A percentile compares a stretch with the other conserved stretches of the same genome.
These are phyloP conservation scores for Pachyrhynchus sulphureomaculatus DNA, from an alignment of 1,140 invertebrate species.

Conservation along the genomic window DNA sequence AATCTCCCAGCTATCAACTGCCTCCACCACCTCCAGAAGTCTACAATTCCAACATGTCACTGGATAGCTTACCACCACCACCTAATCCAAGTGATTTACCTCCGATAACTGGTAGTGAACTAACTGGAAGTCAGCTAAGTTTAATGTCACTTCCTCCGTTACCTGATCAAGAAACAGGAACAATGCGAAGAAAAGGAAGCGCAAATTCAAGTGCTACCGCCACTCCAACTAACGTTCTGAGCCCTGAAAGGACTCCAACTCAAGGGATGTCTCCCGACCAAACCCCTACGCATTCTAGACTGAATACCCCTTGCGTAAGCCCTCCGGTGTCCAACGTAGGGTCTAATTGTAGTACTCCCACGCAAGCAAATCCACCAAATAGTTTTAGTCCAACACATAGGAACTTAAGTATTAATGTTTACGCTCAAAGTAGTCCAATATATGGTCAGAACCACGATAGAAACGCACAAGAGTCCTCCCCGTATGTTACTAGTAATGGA, in stretches of 20 bases:
- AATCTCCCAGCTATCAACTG: slow-evolving; percentile 49
- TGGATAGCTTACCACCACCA: slow-evolving; percentile 75
- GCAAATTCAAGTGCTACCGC: slow-evolving; percentile 15
- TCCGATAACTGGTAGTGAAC: slow-evolving; percentile 58
- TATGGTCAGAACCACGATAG: slow-evolving; percentile 39
- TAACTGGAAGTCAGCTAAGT: slow-evolving; percentile 68
- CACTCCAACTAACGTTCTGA: slow-evolving; percentile 46
- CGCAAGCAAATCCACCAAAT: slow-evolving; percentile 39
- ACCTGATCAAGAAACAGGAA: slow-evolving; percentile 54
- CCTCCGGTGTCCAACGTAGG: slow-evolving; percentile 53
- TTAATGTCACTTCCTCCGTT: slow-evolving; percentile 69
- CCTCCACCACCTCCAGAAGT: slow-evolving; percentile 66
- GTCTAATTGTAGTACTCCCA: slow-evolving; percentile 46
- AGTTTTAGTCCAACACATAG: slow-evolving; percentile 39
- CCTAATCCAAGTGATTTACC: slow-evolving; percentile 68
- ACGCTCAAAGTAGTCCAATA: slow-evolving; percentile 29
- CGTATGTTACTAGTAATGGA: slow-evolving; percentile 15
- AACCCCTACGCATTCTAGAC: slow-evolving; percentile 50
- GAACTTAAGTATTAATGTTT: slow-evolving; percentile 11
- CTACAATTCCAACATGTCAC: slow-evolving; percentile 72
- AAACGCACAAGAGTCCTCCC: slow-evolving; percentile 20
- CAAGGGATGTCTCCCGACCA: slow-evolving; percentile 49
- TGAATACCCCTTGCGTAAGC: slow-evolving; percentile 54
- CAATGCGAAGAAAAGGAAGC: slow-evolving; percentile 48
- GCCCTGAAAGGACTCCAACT: slow-evolving; percentile 48